Conservation (phyloP, 2,113 vertebrate species). For the Leuciscus idus region DNA sequence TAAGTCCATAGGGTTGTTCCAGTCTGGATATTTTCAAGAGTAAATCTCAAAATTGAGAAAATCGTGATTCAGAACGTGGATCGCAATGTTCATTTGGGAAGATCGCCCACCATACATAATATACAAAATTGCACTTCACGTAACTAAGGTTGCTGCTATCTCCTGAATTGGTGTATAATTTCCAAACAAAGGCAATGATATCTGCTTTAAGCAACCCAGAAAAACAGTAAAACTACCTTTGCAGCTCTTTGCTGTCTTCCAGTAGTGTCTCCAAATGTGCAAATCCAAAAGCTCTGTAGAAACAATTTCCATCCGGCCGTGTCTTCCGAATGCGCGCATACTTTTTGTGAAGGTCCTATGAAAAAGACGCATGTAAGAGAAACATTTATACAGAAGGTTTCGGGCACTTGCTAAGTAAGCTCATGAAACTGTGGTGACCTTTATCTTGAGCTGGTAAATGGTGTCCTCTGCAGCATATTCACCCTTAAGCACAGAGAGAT, state of each 20-base stretch:
- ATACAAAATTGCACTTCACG: not conserved
- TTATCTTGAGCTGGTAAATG: constrained; percentile 93
- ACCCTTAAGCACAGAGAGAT: constrained; percentile 84
- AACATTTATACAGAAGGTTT: constrained; percentile 1
- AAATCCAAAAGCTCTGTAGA: constrained; percentile 93
- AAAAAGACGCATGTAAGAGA: not conserved
- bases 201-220: not conserved
- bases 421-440: constrained; percentile 73
- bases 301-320: constrained; percentile 92
- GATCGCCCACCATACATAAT: not conserved
- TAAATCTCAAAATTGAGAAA: no score
- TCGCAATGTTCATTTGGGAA: no score
- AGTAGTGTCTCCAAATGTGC: constrained; percentile 90
- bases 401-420: not conserved
- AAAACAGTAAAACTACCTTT: constrained; percentile 72
- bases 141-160: not conserved
- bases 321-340: constrained; percentile 91
- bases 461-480: constrained; percentile 89
- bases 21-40: no score
- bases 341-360: constrained; percentile 89
- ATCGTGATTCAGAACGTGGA: no score
- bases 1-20: no score
- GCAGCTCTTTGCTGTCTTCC: constrained; percentile 88
- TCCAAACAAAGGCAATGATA: not conserved
- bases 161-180: not conserved